Conservation (phyloP, 1,140 invertebrate species). For the Andrena cerasifolii region DNA sequence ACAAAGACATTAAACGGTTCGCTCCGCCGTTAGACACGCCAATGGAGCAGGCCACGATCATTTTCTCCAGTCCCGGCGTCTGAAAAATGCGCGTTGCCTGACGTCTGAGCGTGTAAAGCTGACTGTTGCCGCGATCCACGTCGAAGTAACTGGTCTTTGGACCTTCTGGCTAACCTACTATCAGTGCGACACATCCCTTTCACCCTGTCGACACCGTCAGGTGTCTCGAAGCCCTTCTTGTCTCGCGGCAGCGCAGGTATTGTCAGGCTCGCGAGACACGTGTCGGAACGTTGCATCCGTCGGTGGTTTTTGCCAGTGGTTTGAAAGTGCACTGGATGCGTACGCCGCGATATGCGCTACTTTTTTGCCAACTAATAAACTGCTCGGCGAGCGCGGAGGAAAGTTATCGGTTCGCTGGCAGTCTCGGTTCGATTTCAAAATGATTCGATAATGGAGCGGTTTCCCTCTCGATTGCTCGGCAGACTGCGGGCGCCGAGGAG, state of each 20-base stretch:
- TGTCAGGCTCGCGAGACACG: neutral
- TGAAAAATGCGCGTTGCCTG: slow-evolving; percentile 56
- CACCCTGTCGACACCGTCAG: neutral
- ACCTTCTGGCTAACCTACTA: neutral
- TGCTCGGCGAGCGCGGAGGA: neutral
- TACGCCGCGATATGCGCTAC: neutral
- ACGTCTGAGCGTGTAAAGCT: slow-evolving; percentile 68
- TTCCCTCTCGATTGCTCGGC: slow-evolving; percentile 2
- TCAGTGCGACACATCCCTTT: neutral
- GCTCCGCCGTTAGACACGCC: slow-evolving; percentile 48
- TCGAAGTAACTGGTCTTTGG: too few species aligned
- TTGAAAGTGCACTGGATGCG: slow-evolving; percentile 24
- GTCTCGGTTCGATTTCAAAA: slow-evolving; percentile 12
- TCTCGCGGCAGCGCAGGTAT: neutral
- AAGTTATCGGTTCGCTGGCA: slow-evolving; percentile 22
- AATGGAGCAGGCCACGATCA: slow-evolving; percentile 38
- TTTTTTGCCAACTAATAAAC: neutral
- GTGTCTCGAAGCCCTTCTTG: neutral
- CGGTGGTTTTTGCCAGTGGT: slow-evolving; percentile 11
- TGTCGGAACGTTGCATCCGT: slow-evolving; percentile 16
- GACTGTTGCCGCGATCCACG: neutral
- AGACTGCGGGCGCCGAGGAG: too few species aligned
- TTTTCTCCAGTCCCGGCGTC: slow-evolving; percentile 36
- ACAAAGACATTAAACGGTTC: slow-evolving; percentile 62
- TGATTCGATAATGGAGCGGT: slow-evolving; percentile 11